phyloP scores from a whole-genome alignment of 1,140 invertebrate species.

The Dendroctonus valens region DNA sequence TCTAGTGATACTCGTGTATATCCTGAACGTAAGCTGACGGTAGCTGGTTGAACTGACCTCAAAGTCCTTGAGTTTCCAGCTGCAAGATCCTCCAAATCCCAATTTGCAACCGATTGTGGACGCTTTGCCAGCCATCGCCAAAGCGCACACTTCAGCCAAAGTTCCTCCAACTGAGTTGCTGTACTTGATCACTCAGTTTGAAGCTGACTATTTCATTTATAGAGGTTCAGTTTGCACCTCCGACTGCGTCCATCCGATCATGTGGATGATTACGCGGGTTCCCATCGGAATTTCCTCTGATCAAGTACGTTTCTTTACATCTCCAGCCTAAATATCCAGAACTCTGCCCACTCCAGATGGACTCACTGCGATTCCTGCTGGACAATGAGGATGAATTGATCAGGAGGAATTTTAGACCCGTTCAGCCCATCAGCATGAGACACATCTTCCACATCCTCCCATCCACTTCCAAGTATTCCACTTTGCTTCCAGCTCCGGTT shows the following conservation, averaged over 20 bases:
- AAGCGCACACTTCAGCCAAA: constrained; percentile 54
- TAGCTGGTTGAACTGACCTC: background rate
- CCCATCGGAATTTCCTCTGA: constrained; percentile 45
- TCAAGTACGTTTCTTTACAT: constrained; percentile 40
- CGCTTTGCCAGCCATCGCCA: constrained; percentile 52
- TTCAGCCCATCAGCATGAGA: constrained; percentile 32
- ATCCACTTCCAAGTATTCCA: constrained; percentile 41
- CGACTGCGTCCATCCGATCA: constrained; percentile 42
- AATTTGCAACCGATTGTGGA: constrained; percentile 54
- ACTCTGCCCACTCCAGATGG: constrained; percentile 38
- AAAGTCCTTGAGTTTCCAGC: constrained; percentile 46
- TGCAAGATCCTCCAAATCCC: constrained; percentile 54
- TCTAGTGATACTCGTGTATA: constrained; percentile 57
- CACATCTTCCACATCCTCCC: constrained; percentile 46
- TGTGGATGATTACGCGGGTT: constrained; percentile 48
- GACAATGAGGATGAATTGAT: constrained; percentile 44
- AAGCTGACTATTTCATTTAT: constrained; percentile 67
- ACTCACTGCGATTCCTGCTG: constrained; percentile 41
- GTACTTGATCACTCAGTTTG: constrained; percentile 56
- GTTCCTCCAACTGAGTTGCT: constrained; percentile 53
- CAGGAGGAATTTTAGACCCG: constrained; percentile 43
- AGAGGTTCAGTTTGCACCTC: constrained; percentile 56
- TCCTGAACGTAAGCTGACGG: constrained; percentile 55
- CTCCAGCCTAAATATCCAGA: background rate
- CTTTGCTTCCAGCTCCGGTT: constrained; percentile 36